Percentiles rank a stretch among this genome's conserved stretches.
Evolutionary conservation across 2,888 invertebrate species (phyloP).

Genomic region (Tenthredo amoena): DNA sequence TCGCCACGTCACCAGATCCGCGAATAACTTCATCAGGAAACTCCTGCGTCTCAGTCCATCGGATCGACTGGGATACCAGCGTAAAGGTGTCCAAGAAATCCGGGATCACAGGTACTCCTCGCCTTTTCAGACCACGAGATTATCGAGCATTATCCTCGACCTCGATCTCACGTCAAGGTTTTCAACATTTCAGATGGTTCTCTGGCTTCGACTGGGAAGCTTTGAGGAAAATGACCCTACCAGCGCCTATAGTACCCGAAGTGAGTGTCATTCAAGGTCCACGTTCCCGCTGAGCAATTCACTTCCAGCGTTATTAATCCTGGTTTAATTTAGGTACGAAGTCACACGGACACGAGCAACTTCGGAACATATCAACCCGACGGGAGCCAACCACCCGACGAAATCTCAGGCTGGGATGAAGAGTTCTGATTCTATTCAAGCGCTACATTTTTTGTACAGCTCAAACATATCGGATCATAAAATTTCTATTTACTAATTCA

Average conservation of each 20-base stretch:
- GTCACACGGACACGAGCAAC: slow-evolving; percentile 88
- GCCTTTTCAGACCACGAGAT: not conserved
- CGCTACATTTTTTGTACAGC: not conserved
- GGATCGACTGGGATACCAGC: slow-evolving; percentile 94
- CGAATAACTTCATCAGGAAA: slow-evolving; percentile 90
- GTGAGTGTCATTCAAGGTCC: slow-evolving; percentile 74
- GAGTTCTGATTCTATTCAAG: slow-evolving; percentile 83
- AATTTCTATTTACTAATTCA: no score
- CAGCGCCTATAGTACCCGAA: slow-evolving; percentile 87
- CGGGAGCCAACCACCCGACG: slow-evolving; percentile 90
- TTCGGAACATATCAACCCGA: slow-evolving; percentile 94
- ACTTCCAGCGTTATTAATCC: not conserved
- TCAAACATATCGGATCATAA: not conserved
- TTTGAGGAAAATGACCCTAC: slow-evolving; percentile 83
- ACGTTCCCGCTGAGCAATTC: not conserved
- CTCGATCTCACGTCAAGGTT: not conserved
- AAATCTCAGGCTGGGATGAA: slow-evolving; percentile 93
- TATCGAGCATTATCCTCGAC: not conserved
- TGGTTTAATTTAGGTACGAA: slow-evolving; percentile 77
- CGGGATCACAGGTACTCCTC: slow-evolving; percentile 86
- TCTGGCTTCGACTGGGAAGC: slow-evolving; percentile 94
- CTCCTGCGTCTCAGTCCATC: slow-evolving; percentile 92
- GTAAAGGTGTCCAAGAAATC: slow-evolving; percentile 92
- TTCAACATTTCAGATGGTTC: slow-evolving; percentile 87
- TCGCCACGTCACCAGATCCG: slow-evolving; percentile 87